These are phyloP conservation scores for Cisticola juncidis DNA, from an alignment of 2,113 vertebrate genomes.

Conservation along the genomic window DNA sequence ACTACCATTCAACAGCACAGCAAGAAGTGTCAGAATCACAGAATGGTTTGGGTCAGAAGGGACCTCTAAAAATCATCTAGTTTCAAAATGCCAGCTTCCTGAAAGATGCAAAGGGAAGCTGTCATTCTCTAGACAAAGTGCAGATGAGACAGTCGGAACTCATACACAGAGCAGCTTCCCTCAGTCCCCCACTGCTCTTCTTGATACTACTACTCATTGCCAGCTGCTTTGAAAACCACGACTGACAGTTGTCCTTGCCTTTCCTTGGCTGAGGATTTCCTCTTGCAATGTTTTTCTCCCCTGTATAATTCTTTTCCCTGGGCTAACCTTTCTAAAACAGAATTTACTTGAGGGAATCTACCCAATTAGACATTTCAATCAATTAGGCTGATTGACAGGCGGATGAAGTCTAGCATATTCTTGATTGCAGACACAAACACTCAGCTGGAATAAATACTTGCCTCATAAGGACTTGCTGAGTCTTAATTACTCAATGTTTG, in stretches of 20 bases:
- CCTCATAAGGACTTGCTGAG: background rate
- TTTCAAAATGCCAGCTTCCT: background rate
- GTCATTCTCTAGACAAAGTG: background rate
- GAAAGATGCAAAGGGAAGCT: background rate
- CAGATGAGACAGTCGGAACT: background rate
- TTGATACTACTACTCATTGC: background rate
- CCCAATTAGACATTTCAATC: background rate
- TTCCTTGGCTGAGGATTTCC: background rate
- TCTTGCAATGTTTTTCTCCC: background rate
- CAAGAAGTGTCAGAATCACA: background rate
- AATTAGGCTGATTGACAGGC: slow-evolving; percentile 29
- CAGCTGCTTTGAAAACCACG: background rate
- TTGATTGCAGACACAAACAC: slow-evolving; percentile 34
- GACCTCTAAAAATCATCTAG: background rate
- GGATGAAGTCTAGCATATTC: background rate
- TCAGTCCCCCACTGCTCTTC: background rate
- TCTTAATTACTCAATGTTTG: background rate
- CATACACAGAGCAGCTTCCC: background rate
- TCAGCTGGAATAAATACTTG: slow-evolving; percentile 28
- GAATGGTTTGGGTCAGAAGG: background rate
- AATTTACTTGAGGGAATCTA: background rate
- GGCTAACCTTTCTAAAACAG: background rate
- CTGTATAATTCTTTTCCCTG: background rate
- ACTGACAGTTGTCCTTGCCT: background rate
- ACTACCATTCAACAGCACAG: background rate